Percentiles rank a stretch among this genome's conserved stretches.
Conservation (phyloP, 1,140 invertebrate genomes). For the Anoplolepis gracilipes region DNA sequence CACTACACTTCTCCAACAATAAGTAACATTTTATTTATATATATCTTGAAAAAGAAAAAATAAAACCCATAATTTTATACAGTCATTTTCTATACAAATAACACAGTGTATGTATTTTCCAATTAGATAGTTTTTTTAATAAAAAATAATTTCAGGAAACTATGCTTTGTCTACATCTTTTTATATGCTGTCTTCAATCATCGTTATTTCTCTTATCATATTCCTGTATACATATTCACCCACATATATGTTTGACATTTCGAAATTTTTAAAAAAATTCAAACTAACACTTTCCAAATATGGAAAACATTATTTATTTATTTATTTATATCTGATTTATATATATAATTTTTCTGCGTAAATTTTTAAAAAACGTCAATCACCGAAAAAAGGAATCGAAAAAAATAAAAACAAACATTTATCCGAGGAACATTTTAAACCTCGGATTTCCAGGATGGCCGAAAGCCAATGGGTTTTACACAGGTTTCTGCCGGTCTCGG, state of each 20-base stretch:
- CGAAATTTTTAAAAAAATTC: neutral
- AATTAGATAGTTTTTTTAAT: neutral
- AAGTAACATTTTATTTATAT: neutral
- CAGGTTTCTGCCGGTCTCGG: neutral
- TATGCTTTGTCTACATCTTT: constrained; percentile 10
- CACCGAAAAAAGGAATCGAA: neutral
- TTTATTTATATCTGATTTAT: neutral
- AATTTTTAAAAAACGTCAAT: neutral
- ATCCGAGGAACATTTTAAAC: neutral
- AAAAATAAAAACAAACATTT: neutral
- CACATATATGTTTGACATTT: neutral
- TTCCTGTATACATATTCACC: neutral
- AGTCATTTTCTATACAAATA: neutral
- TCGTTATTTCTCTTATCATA: neutral
- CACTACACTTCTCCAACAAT: neutral
- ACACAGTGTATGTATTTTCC: neutral
- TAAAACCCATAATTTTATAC: neutral
- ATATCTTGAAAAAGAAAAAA: neutral
- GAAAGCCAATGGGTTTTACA: constrained; percentile 70
- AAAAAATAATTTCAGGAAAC: neutral
- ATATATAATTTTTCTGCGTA: neutral
- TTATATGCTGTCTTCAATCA: neutral
- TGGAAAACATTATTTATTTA: neutral
- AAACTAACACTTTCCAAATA: neutral
- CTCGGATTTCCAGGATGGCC: constrained; percentile 70